A percentile compares a stretch with the other conserved stretches of the same genome.
phyloP scores from a whole-genome alignment of 2,797 vertebrate species.

The Propithecus deckenii region DNA sequence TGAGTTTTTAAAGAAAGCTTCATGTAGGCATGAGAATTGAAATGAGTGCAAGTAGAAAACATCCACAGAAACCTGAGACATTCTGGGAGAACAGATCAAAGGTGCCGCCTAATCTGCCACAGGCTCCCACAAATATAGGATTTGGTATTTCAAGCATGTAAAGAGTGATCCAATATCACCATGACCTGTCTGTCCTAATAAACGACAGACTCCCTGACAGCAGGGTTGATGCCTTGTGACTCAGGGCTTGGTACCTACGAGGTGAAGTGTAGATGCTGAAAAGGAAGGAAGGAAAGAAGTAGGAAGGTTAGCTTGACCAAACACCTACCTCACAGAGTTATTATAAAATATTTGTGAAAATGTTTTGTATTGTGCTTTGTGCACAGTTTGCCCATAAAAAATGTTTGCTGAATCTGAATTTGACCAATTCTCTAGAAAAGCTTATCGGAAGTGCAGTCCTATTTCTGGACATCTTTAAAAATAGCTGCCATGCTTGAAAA shows the following conservation, averaged over 20 bases:
- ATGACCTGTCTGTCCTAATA: background rate
- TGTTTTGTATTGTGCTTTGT: background rate
- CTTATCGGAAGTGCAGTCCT: background rate
- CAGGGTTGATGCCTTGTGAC: background rate
- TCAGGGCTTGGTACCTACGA: background rate
- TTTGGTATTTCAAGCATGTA: background rate
- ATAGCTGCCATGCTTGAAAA: background rate
- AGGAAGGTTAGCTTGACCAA: background rate
- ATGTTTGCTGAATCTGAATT: background rate
- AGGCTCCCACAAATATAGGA: background rate
- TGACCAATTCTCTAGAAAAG: background rate
- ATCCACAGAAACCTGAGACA: background rate
- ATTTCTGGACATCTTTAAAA: background rate
- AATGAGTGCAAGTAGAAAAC: background rate
- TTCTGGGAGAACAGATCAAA: background rate
- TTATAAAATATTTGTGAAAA: background rate
- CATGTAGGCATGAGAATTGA: background rate
- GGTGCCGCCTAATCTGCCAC: background rate
- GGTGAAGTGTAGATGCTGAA: background rate
- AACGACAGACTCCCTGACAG: too few species aligned
- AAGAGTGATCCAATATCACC: too few species aligned
- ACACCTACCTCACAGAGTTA: background rate
- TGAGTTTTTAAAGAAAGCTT: background rate
- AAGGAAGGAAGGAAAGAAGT: background rate
- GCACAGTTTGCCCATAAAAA: background rate